A percentile compares a stretch with the other conserved stretches of the same genome.
Conservation (phyloP, 1,140 invertebrate species). For the Battus philenor region DNA sequence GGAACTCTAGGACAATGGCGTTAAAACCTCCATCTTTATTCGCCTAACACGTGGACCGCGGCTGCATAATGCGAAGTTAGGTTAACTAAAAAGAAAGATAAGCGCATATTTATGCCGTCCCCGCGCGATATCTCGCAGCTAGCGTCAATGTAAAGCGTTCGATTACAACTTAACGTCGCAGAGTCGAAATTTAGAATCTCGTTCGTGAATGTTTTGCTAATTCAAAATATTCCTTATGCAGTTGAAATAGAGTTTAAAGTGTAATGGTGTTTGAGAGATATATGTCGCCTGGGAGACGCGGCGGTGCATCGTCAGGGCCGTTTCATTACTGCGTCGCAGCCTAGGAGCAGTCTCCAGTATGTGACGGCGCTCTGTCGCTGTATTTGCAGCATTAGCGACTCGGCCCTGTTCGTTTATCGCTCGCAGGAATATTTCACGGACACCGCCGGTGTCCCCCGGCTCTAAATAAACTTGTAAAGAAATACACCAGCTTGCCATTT, state of each 20-base stretch:
- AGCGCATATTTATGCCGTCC: slow-evolving; percentile 70
- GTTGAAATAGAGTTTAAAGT: slow-evolving; percentile 16
- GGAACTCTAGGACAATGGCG: slow-evolving; percentile 55
- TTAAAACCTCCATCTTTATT: slow-evolving; percentile 76
- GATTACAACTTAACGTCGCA: slow-evolving; percentile 75
- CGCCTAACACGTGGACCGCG: slow-evolving; percentile 57
- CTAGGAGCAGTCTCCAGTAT: slow-evolving; percentile 40
- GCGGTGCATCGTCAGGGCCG: slow-evolving; percentile 32
- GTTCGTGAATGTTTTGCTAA: slow-evolving; percentile 16
- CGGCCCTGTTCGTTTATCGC: slow-evolving; percentile 17
- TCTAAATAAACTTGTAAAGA: too few relatives aligned
- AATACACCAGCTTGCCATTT: too few relatives aligned
- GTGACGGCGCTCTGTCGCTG: slow-evolving; percentile 26
- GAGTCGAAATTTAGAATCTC: slow-evolving; percentile 52
- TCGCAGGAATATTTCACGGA: slow-evolving; percentile 10
- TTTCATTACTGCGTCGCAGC: slow-evolving; percentile 35
- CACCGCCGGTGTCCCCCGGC: not conserved
- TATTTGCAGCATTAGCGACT: slow-evolving; percentile 38
- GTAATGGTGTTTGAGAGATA: slow-evolving; percentile 11
- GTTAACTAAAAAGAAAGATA: slow-evolving; percentile 72
- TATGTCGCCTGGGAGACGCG: slow-evolving; percentile 30
- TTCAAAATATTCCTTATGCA: slow-evolving; percentile 23
- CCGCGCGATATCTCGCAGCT: slow-evolving; percentile 62
- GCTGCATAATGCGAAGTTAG: slow-evolving; percentile 68
- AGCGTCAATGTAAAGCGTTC: slow-evolving; percentile 69